These are phyloP conservation scores for Melipona bicolor DNA, from an alignment of 2,888 invertebrate genomes.

Conservation along the genomic window DNA sequence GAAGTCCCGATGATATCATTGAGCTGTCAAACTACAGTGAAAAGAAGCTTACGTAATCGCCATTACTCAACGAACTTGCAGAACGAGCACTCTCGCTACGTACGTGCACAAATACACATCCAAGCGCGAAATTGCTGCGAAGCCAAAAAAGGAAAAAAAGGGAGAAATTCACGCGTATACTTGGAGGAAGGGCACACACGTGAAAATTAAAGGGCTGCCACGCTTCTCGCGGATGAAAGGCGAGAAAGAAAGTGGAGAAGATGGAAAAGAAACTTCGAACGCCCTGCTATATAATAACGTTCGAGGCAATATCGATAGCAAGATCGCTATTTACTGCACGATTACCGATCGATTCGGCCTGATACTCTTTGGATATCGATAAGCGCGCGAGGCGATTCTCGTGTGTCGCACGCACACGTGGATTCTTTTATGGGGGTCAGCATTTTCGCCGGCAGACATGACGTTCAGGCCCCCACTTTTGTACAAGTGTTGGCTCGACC, in stretches of 20 bases:
- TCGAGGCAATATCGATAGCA: conserved; percentile 35
- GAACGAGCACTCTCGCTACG: background rate
- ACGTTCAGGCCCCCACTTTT: background rate
- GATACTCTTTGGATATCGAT: conserved; percentile 4
- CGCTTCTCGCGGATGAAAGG: conserved; percentile 17
- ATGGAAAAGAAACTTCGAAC: conserved; percentile 9
- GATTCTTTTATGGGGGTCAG: conserved; percentile 49
- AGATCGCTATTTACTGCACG: conserved; percentile 48
- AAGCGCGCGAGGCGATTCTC: background rate
- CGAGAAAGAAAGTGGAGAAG: background rate
- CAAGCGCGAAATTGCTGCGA: background rate
- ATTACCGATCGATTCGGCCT: conserved; percentile 46
- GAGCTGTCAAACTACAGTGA: background rate
- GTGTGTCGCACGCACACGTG: conserved; percentile 40
- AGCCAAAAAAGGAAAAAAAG: background rate
- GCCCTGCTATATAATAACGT: conserved; percentile 46
- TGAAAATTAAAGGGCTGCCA: background rate
- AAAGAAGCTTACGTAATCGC: background rate
- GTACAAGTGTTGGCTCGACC: conserved; percentile 23
- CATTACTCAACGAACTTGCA: background rate
- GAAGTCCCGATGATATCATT: background rate
- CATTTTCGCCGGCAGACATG: conserved; percentile 32
- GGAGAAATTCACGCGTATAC: background rate
- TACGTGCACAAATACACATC: background rate
- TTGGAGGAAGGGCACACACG: background rate